Base-by-base conservation (phyloP, 2,888 invertebrate genomes). In the Callinectes sapidus region DNA sequence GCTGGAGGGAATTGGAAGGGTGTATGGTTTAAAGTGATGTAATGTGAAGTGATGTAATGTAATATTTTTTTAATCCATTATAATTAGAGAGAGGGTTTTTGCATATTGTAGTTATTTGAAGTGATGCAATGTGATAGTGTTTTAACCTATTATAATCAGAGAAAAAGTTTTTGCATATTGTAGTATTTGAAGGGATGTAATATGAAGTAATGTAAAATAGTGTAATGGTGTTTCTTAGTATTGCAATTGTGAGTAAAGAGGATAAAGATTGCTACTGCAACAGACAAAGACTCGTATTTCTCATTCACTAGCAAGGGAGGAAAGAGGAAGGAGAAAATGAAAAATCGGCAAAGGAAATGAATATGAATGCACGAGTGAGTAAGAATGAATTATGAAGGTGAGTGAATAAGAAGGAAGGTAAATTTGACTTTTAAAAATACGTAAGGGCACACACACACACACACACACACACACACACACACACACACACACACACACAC, bases 401-500 rank as follows among this genome's bases (percentile, higher is more conserved):
- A 61, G 23, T 61, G 23, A 48, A 48, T 48, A 48, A 48, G 48
- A 48, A 48, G 2, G 61, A 61, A 61, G 2, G 61, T 23, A 18
- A 61, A 3, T 16, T 23, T 61, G 61, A 61, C 23, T 61, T 61
- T 18, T 16, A 61, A 61, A 61, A 16, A 23, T 23, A 23, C 61
- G 61, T 10, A 61, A 16, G 23, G 18, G 10, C 61, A 16, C 18
- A 61, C 61, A 61, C 61, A 61, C 61, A 61, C 61, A 61, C 61
- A 61, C 61, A 61, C 61, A 61, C 61, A 61, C 61, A 61, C 61
- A 61, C 61, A 61, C 61, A 61, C 61, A 61, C 61, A 61, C 61
- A 61, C 61, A 61, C 61, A 48, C 61, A 61, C 61, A 61, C 61
- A 61, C 61, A 61, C 61, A 55, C 55, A 61, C 61, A 61, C 61